Percentiles rank a stretch among this genome's conserved stretches.
Conservation (phyloP, 2,888 invertebrate genomes). For the Halocaridina rubra region DNA sequence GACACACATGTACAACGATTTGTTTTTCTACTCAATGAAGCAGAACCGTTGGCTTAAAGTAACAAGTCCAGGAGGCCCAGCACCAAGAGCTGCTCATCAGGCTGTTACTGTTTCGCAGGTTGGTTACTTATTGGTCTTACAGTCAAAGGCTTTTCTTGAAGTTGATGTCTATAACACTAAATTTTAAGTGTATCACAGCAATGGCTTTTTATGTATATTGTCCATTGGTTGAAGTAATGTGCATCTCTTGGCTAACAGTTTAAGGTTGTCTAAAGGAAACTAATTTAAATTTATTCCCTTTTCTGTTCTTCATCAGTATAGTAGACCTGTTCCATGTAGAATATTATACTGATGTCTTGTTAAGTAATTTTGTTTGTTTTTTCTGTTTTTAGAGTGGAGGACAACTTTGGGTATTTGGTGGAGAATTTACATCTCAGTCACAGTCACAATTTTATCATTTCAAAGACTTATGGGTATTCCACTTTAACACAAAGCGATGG, state of each 20-base stretch:
- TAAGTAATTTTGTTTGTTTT: background rate
- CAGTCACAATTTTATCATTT: conserved; percentile 95
- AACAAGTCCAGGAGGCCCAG: conserved; percentile 85
- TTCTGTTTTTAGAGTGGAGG: conserved; percentile 74
- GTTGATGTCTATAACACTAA: background rate
- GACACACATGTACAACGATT: conserved; percentile 88
- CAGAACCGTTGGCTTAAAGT: conserved; percentile 84
- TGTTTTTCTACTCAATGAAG: conserved; percentile 83
- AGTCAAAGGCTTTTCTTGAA: background rate
- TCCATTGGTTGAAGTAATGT: too few relatives aligned
- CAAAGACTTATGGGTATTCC: conserved; percentile 89
- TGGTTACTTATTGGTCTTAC: background rate
- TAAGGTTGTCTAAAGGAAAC: too few relatives aligned
- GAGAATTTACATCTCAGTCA: conserved; percentile 90
- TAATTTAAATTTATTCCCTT: too few relatives aligned
- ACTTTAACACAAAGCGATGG: conserved; percentile 82
- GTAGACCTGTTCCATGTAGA: too few relatives aligned
- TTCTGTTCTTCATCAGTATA: too few relatives aligned
- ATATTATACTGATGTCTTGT: too few relatives aligned
- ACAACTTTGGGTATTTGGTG: conserved; percentile 85
- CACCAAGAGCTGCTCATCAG: conserved; percentile 91
- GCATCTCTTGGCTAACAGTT: too few relatives aligned
- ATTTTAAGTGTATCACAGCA: too few relatives aligned
- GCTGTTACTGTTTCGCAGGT: conserved; percentile 78
- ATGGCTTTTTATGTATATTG: too few relatives aligned